Percentiles rank a stretch among this genome's conserved stretches.
phyloP scores from a whole-genome alignment of 1,140 invertebrate species.

The Wiebesia pumilae region DNA sequence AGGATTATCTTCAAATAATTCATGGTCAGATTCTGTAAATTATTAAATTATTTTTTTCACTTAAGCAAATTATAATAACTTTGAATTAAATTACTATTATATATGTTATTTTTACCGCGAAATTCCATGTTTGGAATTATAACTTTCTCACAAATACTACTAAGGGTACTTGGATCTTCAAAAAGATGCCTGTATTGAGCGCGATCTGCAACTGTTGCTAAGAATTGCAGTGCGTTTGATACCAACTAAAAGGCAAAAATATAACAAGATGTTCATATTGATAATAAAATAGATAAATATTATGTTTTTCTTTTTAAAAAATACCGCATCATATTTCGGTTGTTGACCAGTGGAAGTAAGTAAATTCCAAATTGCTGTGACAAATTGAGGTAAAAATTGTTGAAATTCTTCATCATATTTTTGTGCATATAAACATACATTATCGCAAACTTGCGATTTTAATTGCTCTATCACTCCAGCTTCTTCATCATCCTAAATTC shows the following conservation, averaged over 20 bases:
- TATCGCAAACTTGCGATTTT: conserved; percentile 96
- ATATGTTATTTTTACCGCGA: conserved; percentile 78
- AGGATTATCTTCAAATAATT: conserved; percentile 97
- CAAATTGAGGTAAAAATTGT: conserved; percentile 90
- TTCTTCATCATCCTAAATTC: conserved; percentile 87
- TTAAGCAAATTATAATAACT: not conserved
- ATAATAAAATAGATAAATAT: conserved; percentile 1
- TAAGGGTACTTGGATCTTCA: conserved; percentile 89
- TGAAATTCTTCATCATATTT: conserved; percentile 99
- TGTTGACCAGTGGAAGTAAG: conserved; percentile 88
- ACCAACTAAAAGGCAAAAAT: conserved; percentile 83
- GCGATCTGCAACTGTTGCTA: conserved; percentile 94
- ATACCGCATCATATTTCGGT: conserved; percentile 93
- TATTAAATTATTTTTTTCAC: not conserved
- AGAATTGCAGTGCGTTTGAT: conserved; percentile 95
- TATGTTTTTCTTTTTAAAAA: not conserved
- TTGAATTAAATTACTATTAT: not conserved
- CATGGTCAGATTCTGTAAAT: conserved; percentile 89
- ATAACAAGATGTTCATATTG: conserved; percentile 46
- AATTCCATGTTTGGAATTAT: conserved; percentile 99
- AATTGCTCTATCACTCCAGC: conserved; percentile 92
- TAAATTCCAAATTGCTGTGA: conserved; percentile 94
- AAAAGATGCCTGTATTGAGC: conserved; percentile 91
- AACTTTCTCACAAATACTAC: conserved; percentile 97
- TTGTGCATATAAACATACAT: conserved; percentile 94